These are phyloP conservation scores for Sepioteuthis lessoniana DNA, from an alignment of 2,888 invertebrate species.

Conservation along the genomic window DNA sequence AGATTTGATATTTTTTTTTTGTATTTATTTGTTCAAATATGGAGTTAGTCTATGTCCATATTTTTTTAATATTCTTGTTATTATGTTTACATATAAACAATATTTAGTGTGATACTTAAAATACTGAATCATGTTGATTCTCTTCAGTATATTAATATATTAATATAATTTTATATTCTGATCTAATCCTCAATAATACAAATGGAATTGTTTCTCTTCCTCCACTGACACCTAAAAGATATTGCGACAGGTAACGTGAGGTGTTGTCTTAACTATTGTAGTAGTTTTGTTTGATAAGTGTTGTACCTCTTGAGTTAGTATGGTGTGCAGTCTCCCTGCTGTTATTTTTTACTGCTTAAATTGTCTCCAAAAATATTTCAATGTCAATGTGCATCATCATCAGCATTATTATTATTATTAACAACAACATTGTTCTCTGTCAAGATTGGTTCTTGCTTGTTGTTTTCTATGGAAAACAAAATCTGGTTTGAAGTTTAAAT, in stretches of 20 bases:
- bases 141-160: not conserved
- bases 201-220: conserved; percentile 7
- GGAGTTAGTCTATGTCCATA: no score
- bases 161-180: not conserved
- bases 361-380: no score
- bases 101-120: not conserved
- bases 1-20: not conserved
- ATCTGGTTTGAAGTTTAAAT: no score
- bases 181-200: conserved; percentile 6
- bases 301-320: not conserved
- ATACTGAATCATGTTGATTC: not conserved
- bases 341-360: not conserved
- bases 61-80: not conserved
- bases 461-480: no score
- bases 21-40: no score
- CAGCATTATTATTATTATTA: no score
- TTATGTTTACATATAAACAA: not conserved
- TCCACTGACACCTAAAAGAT: not conserved
- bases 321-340: not conserved
- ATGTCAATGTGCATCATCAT: no score
- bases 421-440: no score
- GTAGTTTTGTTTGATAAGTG: not conserved
- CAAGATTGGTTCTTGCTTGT: no score
- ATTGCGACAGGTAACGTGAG: not conserved
- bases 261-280: not conserved